Evolutionary conservation across 2,888 invertebrate genomes (phyloP).

Genomic region (Rapana venosa): DNA sequence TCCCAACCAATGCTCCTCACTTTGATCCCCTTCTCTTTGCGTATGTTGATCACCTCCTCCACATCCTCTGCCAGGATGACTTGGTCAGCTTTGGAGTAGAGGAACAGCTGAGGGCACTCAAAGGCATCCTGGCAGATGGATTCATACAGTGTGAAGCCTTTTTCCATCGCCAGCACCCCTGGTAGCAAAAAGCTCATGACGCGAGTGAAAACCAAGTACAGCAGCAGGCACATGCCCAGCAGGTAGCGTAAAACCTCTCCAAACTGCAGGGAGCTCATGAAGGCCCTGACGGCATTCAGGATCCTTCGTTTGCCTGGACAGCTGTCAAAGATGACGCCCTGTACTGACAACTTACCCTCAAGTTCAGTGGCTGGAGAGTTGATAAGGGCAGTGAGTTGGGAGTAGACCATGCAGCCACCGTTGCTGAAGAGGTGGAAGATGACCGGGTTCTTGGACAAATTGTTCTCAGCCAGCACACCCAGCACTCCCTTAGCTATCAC

Average conservation of each 20-base stretch:
- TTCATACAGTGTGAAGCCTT: conserved; percentile 59
- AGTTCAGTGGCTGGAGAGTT: conserved; percentile 41
- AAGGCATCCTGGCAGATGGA: conserved; percentile 80
- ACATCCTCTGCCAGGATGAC: conserved; percentile 85
- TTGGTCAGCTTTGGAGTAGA: conserved; percentile 86
- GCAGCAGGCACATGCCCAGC: conserved; percentile 79
- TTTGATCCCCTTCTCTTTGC: conserved; percentile 81
- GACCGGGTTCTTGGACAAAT: conserved; percentile 85
- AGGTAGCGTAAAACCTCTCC: conserved; percentile 63
- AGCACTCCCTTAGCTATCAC: conserved; percentile 84
- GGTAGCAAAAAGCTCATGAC: conserved; percentile 47
- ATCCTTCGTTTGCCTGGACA: conserved; percentile 82
- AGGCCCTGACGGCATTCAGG: conserved; percentile 61
- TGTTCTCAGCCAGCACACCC: conserved; percentile 84
- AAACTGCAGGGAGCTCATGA: conserved; percentile 56
- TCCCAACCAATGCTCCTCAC: conserved; percentile 84
- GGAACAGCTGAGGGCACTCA: conserved; percentile 85
- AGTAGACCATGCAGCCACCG: conserved; percentile 86
- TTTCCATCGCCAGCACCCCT: conserved; percentile 44
- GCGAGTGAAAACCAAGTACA: conserved; percentile 57
- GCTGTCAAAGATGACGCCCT: conserved; percentile 83
- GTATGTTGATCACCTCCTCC: conserved; percentile 84
- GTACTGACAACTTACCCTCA: conserved; percentile 56
- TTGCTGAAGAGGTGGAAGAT: conserved; percentile 88
- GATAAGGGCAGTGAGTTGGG: conserved; percentile 83